Base-by-base conservation (phyloP, 2,888 invertebrate genomes). In the Rosalia funebris region DNA sequence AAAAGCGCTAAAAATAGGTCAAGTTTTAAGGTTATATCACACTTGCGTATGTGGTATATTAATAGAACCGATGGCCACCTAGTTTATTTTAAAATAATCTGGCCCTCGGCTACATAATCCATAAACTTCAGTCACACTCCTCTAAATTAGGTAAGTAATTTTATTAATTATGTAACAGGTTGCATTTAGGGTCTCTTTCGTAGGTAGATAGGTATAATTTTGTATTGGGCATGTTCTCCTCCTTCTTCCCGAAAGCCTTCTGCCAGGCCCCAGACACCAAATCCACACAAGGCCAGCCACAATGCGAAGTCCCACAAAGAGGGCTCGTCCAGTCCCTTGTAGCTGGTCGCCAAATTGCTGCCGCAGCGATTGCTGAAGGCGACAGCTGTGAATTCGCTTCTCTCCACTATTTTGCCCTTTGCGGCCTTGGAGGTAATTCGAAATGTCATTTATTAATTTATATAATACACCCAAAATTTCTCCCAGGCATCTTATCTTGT, bases 361-460 rank as follows among this genome's bases (percentile, higher is more conserved):
- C 69, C 9, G 70, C 72, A n/a, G 68, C 71, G 4, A 53, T 74
- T 9, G 70, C 63, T 10, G 71, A 71, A 60, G 78, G 78, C 32
- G 75, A 78, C 66, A 78, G 78, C 57, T 94, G 94, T 81, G 96
- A 94, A 82, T 97, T 95, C 83, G 98, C 94, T 46, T 95, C 96
- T 0, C 81, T 85, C 63, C 91, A 96, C 75, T 98, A 95, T 82
- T 99, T 94, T 83, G 88, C 90, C 39, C 86, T 96, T 41, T 98
- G 98, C 83, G 98, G 96, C 50, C 84, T 98, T 72, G 98, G 98
- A 67, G 98, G 91, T 70, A 84, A 58, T 61, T n/a, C 25, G 16
- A 11, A 19, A 32, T 32, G n/a, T n/a, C n/a, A n/a, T n/a, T n/a
- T n/a, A n/a, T n/a, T n/a, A n/a, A n/a, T n/a, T n/a, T n/a, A n/a